Evolutionary conservation across 2,888 invertebrate species (phyloP).

Genomic region (Aporophyla lueneburgensis): DNA sequence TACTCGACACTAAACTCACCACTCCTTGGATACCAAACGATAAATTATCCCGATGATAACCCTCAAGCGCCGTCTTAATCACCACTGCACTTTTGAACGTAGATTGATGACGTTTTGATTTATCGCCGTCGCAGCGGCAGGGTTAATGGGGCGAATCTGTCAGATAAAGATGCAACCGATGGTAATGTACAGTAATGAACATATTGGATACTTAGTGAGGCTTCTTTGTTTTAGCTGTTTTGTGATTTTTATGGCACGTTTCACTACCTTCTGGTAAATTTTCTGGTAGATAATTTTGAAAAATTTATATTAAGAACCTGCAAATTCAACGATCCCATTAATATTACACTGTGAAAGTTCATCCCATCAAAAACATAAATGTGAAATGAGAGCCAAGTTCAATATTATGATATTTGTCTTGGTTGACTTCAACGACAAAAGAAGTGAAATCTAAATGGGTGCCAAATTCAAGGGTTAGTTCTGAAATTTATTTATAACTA

Average conservation of each 20-base stretch:
- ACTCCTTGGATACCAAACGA: conserved; percentile 43
- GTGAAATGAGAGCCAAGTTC: no score
- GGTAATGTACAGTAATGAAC: conserved; percentile 61
- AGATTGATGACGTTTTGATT: conserved; percentile 84
- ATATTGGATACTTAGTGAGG: conserved; percentile 44
- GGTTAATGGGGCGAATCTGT: conserved; percentile 79
- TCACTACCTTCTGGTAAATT: not conserved
- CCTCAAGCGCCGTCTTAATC: conserved; percentile 75
- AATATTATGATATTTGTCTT: no score
- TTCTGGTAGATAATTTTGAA: not conserved
- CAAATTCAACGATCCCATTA: no score
- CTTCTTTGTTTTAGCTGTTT: conserved; percentile 22
- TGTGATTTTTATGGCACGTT: not conserved
- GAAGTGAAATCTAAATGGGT: no score
- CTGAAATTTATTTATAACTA: no score
- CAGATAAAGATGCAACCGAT: conserved; percentile 76
- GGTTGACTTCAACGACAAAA: no score
- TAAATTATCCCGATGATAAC: conserved; percentile 62
- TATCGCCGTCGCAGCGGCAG: conserved; percentile 69
- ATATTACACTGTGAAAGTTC: no score
- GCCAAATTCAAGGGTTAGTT: no score
- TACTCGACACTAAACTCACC: conserved; percentile 40
- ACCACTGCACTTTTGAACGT: conserved; percentile 68
- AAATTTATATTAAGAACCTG: not conserved
- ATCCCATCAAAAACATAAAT: no score